Conservation (phyloP, 2,888 invertebrate species). For the Drosophila aldrichi region DNA sequence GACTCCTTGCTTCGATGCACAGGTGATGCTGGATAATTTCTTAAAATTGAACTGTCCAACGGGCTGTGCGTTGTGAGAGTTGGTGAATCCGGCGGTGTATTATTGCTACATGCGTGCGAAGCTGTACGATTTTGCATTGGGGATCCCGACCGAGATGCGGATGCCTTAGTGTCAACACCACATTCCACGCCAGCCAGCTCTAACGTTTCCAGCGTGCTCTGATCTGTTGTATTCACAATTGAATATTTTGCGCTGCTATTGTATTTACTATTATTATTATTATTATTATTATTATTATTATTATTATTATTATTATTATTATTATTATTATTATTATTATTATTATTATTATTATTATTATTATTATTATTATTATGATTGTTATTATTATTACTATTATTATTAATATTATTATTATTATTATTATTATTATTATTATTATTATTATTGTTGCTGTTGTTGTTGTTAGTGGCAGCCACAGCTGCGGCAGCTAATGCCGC, state of each 20-base stretch:
- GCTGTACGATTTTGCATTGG: slow-evolving; percentile 28
- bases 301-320: slow-evolving; percentile 18
- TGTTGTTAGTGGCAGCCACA: slow-evolving; percentile 58
- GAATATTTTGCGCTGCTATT: background rate
- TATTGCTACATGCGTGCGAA: slow-evolving; percentile 46
- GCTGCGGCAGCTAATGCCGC: slow-evolving; percentile 84
- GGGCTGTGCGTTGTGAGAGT: slow-evolving; percentile 4
- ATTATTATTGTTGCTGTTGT: slow-evolving; percentile 32
- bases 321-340: slow-evolving; percentile 46
- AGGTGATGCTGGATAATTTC: slow-evolving; percentile 43
- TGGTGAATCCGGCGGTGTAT: slow-evolving; percentile 72
- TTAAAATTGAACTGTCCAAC: slow-evolving; percentile 21
- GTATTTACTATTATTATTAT: slow-evolving; percentile 1
- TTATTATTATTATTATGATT: slow-evolving; percentile 53
- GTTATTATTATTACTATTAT: slow-evolving; percentile 21
- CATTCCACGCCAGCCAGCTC: slow-evolving; percentile 7
- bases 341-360: slow-evolving; percentile 15
- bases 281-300: background rate
- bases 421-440: slow-evolving; percentile 48
- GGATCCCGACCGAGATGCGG: slow-evolving; percentile 34
- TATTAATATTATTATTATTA: slow-evolving; percentile 2
- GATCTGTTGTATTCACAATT: slow-evolving; percentile 20
- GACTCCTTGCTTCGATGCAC: slow-evolving; percentile 21
- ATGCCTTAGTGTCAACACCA: slow-evolving; percentile 1
- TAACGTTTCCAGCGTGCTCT: slow-evolving; percentile 3